These are phyloP conservation scores for Heterocephalus glaber DNA, from an alignment of 2,113 vertebrate species.

Conservation along the genomic window DNA sequence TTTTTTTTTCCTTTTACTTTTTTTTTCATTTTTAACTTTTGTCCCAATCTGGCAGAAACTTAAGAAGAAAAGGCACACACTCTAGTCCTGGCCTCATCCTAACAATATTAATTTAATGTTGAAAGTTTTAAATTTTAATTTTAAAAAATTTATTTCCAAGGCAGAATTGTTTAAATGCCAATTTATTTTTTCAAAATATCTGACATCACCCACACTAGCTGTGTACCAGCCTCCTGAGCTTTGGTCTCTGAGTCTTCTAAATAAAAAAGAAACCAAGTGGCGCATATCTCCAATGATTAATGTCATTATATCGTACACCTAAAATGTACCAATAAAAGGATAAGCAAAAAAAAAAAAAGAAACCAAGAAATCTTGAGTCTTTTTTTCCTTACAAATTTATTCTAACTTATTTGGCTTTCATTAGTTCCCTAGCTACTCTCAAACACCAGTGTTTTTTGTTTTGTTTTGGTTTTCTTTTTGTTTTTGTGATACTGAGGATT, in stretches of 20 bases:
- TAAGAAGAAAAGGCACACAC: not conserved
- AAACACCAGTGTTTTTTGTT: not conserved
- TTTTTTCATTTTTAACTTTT: not conserved
- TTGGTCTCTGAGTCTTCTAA: not conserved
- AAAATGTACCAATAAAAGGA: too few relatives aligned
- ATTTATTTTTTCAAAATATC: not conserved
- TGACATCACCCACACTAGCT: not conserved
- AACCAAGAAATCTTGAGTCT: not conserved
- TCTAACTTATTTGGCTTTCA: not conserved
- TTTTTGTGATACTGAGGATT: not conserved
- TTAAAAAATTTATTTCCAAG: not conserved
- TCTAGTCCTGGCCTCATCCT: not conserved
- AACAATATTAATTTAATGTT: not conserved
- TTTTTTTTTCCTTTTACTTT: too few relatives aligned
- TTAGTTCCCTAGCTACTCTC: not conserved
- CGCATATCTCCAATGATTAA: too few relatives aligned
- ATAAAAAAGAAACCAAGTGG: not conserved
- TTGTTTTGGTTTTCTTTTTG: not conserved
- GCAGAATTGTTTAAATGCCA: slow-evolving; percentile 27
- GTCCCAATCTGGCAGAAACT: not conserved
- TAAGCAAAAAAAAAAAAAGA: too few relatives aligned
- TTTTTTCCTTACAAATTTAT: not conserved
- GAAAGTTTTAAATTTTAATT: not conserved
- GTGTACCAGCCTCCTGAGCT: not conserved
- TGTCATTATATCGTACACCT: too few relatives aligned